These are phyloP conservation scores for Vanessa cardui DNA, from an alignment of 2,888 invertebrate species.

Conservation along the genomic window DNA sequence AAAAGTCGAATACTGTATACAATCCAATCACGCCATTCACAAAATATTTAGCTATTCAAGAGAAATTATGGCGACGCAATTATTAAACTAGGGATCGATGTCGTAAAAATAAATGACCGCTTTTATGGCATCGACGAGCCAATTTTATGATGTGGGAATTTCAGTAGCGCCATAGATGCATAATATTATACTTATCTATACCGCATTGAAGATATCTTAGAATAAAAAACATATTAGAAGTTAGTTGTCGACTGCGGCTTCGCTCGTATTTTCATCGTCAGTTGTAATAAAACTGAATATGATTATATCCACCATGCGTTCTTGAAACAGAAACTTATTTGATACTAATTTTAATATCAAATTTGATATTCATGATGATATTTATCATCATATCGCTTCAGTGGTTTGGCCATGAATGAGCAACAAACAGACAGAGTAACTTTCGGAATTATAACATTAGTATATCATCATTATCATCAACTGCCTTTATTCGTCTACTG, in stretches of 20 bases:
- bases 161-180: constrained; percentile 54
- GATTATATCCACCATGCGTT: too few relatives aligned
- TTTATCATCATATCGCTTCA: too few relatives aligned
- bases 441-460: too few relatives aligned
- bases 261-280: background rate
- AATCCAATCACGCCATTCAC: background rate
- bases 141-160: constrained; percentile 73
- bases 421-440: too few relatives aligned
- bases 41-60: constrained; percentile 34
- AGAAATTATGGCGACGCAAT: constrained; percentile 67
- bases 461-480: too few relatives aligned
- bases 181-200: constrained; percentile 62
- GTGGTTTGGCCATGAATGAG: too few relatives aligned
- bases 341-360: too few relatives aligned
- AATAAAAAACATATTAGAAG: background rate
- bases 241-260: background rate
- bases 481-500: too few relatives aligned
- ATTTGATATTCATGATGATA: too few relatives aligned
- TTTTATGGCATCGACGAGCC: constrained; percentile 64
- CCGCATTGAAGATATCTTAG: constrained; percentile 37
- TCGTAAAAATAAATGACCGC: constrained; percentile 74
- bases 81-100: constrained; percentile 67
- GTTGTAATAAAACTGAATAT: background rate
- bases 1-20: background rate
- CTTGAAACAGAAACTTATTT: background rate